Percentiles rank a stretch among this genome's conserved stretches.
These are phyloP conservation scores for Drosophila guanche DNA, from an alignment of 1,140 invertebrate species.

Conservation along the genomic window DNA sequence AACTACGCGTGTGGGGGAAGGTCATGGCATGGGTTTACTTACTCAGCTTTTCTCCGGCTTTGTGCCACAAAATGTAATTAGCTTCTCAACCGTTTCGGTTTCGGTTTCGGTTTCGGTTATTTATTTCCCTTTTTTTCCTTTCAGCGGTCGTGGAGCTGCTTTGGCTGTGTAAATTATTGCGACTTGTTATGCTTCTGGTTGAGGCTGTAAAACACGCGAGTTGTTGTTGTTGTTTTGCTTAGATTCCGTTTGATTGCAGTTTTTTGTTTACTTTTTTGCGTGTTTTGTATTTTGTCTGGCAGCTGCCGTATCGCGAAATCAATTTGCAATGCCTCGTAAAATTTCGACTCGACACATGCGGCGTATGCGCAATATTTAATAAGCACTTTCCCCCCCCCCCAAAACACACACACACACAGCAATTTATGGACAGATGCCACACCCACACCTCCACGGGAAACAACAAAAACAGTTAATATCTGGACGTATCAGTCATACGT, in stretches of 20 bases:
- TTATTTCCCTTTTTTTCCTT: constrained; percentile 3
- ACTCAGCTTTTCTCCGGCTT: constrained; percentile 32
- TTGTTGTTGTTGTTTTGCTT: too few species aligned
- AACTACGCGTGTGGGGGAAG: constrained; percentile 26
- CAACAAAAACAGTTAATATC: constrained; percentile 28
- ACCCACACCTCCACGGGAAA: neutral
- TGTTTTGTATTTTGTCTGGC: neutral
- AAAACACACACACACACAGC: neutral
- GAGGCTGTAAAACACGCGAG: constrained; percentile 40
- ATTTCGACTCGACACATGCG: constrained; percentile 56
- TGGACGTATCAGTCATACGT: constrained; percentile 73
- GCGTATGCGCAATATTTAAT: constrained; percentile 76
- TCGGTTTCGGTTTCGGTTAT: constrained; percentile 12
- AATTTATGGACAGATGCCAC: constrained; percentile 1
- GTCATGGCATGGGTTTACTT: constrained; percentile 24
- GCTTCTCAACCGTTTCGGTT: constrained; percentile 10
- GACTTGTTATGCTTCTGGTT: constrained; percentile 60
- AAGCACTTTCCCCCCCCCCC: constrained; percentile 41
- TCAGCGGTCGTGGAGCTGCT: constrained; percentile 19
- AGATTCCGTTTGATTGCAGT: constrained; percentile 36
- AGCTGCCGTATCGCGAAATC: constrained; percentile 57
- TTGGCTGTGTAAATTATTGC: constrained; percentile 56
- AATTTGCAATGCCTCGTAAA: constrained; percentile 64
- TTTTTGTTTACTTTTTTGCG: constrained; percentile 34
- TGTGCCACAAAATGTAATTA: constrained; percentile 37